Evolutionary conservation across 2,888 invertebrate species (phyloP), one percentile per base, ranked within the genome.

Genomic region (Brachyptera putata): DNA sequence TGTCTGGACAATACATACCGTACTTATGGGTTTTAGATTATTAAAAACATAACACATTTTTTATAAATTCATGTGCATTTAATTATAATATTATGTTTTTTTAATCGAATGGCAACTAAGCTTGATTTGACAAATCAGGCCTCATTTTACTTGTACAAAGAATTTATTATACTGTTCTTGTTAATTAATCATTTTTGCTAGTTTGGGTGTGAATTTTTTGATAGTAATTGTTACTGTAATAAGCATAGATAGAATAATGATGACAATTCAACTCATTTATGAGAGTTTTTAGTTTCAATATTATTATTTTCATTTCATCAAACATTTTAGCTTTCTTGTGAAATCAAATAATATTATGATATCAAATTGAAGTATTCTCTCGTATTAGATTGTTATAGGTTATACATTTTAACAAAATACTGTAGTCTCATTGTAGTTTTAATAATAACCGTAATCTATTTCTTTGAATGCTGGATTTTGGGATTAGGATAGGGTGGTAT

Each of bases 21-120:
- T 30, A 30, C 30, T 30, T 18, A 18, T 43, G 16, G 43, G 43
- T 43, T 43, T 43, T 43, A 18, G 18, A 43, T 43, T 43, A 43
- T 43, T 18, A 18, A 43, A 43, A n/a, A 43, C 21, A n/a, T 43
- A 43, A 18, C 21, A 43, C 11, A 43, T 43, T 43, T 7, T 18
- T 16, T 43, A 18, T 43, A 11, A 18, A 18, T 43, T 43, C 16
- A 43, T 43, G 11, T 43, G 43, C 43, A 43, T 43, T 43, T 43
- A 43, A 30, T 30, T 30, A 30, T 30, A 30, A 30, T 30, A 30
- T 11, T 7, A 7, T 30, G 5, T 30, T 30, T 30, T 11, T 30
- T 7, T 30, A 7, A 30, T 43, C 11, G 14, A 39, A 43, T 43
- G 43, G 43, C 43, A 43, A 43, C 43, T 43, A 43, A 43, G 21